Conservation (phyloP, 2,888 invertebrate species). For the Agrochola litura region DNA sequence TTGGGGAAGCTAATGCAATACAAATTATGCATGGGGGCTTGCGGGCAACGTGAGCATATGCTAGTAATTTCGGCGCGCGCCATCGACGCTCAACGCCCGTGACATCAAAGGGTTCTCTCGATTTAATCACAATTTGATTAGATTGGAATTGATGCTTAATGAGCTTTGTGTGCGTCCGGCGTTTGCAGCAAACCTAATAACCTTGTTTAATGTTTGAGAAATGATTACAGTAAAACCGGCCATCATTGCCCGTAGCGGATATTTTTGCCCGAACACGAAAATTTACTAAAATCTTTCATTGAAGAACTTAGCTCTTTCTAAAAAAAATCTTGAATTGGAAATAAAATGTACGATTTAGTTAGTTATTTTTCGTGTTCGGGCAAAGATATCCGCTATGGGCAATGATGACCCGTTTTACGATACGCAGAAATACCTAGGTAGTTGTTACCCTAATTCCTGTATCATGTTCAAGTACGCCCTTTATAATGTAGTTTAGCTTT, state of each 20-base stretch:
- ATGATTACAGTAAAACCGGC: no score
- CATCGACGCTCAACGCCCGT: slow-evolving; percentile 48
- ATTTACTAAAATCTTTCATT: no score
- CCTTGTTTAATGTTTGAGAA: slow-evolving; percentile 57
- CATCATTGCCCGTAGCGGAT: no score
- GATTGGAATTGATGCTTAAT: slow-evolving; percentile 75
- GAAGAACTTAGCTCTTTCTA: no score
- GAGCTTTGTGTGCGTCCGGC: slow-evolving; percentile 67
- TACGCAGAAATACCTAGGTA: slow-evolving; percentile 16
- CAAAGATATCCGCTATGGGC: no score
- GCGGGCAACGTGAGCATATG: slow-evolving; percentile 52
- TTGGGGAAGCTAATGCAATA: slow-evolving; percentile 59
- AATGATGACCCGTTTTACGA: neutral
- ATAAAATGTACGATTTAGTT: no score
- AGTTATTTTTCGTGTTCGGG: no score
- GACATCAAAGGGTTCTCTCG: slow-evolving; percentile 75
- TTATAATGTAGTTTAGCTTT: slow-evolving; percentile 10
- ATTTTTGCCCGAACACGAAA: no score
- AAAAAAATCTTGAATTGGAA: no score
- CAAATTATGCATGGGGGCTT: slow-evolving; percentile 58
- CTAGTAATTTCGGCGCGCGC: slow-evolving; percentile 53
- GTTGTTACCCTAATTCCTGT: slow-evolving; percentile 29
- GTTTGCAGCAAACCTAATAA: slow-evolving; percentile 60
- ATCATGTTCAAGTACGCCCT: slow-evolving; percentile 27
- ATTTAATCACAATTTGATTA: slow-evolving; percentile 79